These are phyloP conservation scores for Mareca penelope DNA, from an alignment of 2,797 vertebrate genomes.

Conservation along the genomic window DNA sequence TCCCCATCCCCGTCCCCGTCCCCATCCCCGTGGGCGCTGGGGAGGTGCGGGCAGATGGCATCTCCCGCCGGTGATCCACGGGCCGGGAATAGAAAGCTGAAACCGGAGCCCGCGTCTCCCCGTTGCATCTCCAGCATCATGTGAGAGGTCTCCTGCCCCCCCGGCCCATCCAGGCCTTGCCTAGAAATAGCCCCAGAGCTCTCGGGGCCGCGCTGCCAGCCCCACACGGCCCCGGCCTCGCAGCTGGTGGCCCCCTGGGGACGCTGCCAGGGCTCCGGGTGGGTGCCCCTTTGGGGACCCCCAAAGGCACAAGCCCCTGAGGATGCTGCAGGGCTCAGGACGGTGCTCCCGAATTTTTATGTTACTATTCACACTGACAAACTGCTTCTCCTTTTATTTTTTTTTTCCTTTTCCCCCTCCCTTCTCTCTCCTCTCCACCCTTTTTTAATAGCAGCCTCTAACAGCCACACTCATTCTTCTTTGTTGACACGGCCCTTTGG, in stretches of 20 bases:
- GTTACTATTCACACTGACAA: conserved; percentile 35
- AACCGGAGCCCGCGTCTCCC: conserved; percentile 42
- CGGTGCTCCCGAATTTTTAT: neutral
- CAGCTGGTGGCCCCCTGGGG: neutral
- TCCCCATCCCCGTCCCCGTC: neutral
- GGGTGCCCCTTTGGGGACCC: neutral
- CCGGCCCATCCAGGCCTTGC: neutral
- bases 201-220: neutral
- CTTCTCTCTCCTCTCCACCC: conserved; percentile 18
- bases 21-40: neutral
- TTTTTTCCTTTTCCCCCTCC: too few species aligned
- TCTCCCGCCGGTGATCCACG: conserved; percentile 55
- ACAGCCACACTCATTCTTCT: conserved; percentile 67
- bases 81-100: conserved; percentile 64
- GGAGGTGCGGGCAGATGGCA: conserved; percentile 42
- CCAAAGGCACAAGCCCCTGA: accelerated
- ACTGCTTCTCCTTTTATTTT: neutral
- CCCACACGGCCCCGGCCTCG: neutral
- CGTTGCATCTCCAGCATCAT: conserved; percentile 37
- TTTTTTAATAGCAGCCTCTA: conserved; percentile 67
- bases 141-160: conserved; percentile 50
- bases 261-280: neutral
- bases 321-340: neutral
- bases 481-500: conserved; percentile 71
- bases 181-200: conserved; percentile 50